Conservation (phyloP, 1,140 invertebrate species). For the Drosophila murphyi region DNA sequence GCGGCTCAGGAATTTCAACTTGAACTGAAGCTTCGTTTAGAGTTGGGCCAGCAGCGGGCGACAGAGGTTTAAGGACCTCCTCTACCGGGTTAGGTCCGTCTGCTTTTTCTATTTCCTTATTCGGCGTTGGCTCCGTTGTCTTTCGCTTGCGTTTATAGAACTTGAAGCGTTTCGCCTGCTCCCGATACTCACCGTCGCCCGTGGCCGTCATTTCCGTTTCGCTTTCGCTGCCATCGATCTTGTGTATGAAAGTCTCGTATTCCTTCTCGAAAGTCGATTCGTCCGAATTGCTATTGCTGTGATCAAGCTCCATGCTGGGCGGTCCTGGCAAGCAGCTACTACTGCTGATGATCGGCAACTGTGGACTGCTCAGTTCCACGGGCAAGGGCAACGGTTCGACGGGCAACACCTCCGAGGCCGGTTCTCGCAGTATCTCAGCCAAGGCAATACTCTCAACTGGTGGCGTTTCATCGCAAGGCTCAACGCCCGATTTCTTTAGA, state of each 20-base stretch:
- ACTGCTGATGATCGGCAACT: not conserved
- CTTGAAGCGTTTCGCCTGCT: slow-evolving; percentile 64
- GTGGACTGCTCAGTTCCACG: slow-evolving; percentile 37
- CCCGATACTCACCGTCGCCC: slow-evolving; percentile 23
- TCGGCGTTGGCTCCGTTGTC: slow-evolving; percentile 39
- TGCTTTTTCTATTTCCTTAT: not conserved
- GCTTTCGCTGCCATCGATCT: slow-evolving; percentile 53
- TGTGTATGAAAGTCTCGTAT: slow-evolving; percentile 79
- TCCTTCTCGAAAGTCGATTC: slow-evolving; percentile 77
- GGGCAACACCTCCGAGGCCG: not conserved
- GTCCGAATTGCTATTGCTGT: slow-evolving; percentile 70
- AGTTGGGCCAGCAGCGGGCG: not conserved
- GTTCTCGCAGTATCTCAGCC: slow-evolving; percentile 59
- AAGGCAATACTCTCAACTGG: slow-evolving; percentile 44
- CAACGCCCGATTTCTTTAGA: slow-evolving; percentile 46
- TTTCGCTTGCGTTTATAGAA: slow-evolving; percentile 75
- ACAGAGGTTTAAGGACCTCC: not conserved
- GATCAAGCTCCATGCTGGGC: slow-evolving; percentile 56
- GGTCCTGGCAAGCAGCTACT: not conserved
- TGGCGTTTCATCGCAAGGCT: slow-evolving; percentile 18
- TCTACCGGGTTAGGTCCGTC: not conserved
- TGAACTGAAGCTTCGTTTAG: not conserved
- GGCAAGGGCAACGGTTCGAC: not conserved
- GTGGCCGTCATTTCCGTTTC: slow-evolving; percentile 31
- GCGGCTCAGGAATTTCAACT: not conserved